Evolutionary conservation across 1,140 invertebrate species (phyloP).

Genomic region (Magallana gigas): DNA sequence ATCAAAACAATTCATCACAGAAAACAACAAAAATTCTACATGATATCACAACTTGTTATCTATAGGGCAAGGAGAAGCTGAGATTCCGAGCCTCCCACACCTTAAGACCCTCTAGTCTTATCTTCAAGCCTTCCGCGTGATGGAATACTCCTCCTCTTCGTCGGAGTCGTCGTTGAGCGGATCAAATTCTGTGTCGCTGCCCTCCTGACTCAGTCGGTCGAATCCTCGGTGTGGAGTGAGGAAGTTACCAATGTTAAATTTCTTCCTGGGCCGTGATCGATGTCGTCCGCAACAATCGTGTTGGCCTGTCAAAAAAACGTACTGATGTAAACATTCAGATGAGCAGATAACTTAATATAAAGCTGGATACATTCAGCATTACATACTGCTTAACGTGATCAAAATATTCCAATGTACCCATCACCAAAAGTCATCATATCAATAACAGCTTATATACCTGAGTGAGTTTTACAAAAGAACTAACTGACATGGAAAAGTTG

Average conservation of each 20-base stretch:
- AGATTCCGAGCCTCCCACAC: neutral
- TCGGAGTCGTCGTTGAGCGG: constrained; percentile 63
- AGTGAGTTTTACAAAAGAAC: no score
- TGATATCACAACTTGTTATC: constrained; percentile 14
- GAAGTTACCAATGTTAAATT: constrained; percentile 65
- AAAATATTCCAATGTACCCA: no score
- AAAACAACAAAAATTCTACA: constrained; percentile 29
- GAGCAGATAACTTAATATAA: no score
- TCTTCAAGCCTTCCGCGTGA: constrained; percentile 56
- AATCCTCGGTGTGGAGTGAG: constrained; percentile 68
- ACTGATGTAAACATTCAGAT: no score
- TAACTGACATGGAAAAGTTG: no score
- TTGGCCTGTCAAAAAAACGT: constrained; percentile 51
- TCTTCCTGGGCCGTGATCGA: constrained; percentile 55
- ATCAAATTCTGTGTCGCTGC: constrained; percentile 68
- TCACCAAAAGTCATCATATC: no score
- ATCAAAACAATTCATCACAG: neutral
- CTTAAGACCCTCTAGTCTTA: neutral
- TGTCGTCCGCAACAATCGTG: constrained; percentile 60
- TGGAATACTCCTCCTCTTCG: constrained; percentile 67
- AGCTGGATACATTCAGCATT: no score
- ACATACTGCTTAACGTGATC: no score
- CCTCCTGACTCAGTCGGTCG: constrained; percentile 66
- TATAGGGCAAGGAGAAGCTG: neutral
- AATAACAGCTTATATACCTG: no score